Percentiles rank a stretch among this genome's conserved stretches.
Conservation (phyloP, 92 coral and sea anemone species). For the Palythoa grandiflora region DNA sequence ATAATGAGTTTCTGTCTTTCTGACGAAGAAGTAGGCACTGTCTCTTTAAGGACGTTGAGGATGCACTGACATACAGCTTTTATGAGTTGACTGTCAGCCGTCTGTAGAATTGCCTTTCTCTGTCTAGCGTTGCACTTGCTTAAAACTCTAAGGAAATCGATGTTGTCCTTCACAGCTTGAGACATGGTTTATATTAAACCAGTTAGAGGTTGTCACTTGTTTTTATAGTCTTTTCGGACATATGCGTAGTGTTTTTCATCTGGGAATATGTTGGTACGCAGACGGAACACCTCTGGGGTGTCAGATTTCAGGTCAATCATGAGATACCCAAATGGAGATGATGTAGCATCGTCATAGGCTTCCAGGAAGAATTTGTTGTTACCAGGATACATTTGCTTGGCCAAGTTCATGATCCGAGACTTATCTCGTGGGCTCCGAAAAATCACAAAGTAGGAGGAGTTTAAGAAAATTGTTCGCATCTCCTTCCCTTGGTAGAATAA, state of each 20-base stretch:
- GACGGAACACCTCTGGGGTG: slow-evolving; percentile 44
- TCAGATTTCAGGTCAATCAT: slow-evolving; percentile 61
- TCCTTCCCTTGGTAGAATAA: no score
- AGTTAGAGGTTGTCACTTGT: background rate
- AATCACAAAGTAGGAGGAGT: background rate
- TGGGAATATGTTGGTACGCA: no score
- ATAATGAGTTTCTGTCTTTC: background rate
- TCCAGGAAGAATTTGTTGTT: slow-evolving; percentile 36
- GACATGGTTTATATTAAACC: background rate
- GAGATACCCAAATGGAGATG: slow-evolving; percentile 47
- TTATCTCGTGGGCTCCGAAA: no score
- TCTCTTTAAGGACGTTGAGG: background rate
- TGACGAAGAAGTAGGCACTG: background rate
- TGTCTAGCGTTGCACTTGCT: slow-evolving; percentile 18
- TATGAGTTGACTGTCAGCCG: background rate
- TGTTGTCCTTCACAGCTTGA: slow-evolving; percentile 8
- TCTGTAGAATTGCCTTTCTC: background rate
- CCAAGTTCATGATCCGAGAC: no score
- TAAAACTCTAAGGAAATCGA: background rate
- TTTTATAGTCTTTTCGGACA: no score
- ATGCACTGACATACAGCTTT: background rate
- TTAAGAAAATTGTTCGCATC: background rate
- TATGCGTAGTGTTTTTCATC: no score
- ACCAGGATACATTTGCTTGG: slow-evolving; percentile 52
- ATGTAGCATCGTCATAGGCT: slow-evolving; percentile 56